Conservation (phyloP, 2,888 invertebrate genomes). For the Metellina segmentata region DNA sequence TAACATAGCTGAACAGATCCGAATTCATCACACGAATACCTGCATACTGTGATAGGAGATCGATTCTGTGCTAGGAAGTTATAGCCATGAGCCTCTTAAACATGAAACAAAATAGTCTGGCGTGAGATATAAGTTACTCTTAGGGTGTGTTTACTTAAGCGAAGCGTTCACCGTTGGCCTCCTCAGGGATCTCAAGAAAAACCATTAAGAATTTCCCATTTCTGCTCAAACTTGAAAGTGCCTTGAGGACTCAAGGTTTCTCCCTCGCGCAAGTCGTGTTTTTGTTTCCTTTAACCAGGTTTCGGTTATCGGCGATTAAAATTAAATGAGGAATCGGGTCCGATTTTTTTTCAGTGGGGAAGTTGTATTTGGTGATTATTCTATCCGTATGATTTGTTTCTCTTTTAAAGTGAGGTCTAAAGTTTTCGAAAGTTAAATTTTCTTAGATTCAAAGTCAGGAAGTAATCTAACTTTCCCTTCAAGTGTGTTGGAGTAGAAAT, state of each 20-base stretch:
- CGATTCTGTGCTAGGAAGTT: not conserved
- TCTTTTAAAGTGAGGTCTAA: not conserved
- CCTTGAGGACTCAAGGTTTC: not conserved
- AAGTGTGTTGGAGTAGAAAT: not conserved
- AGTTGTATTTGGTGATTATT: not conserved
- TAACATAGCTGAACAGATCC: too few species aligned
- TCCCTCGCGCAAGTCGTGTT: not conserved
- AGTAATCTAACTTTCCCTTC: not conserved
- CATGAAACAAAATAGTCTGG: not conserved
- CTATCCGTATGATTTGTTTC: not conserved
- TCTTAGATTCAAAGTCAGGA: not conserved
- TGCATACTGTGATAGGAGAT: too few species aligned
- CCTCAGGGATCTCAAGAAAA: not conserved
- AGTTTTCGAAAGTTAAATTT: not conserved
- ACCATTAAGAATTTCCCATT: not conserved
- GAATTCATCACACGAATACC: too few species aligned
- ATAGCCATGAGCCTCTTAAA: not conserved
- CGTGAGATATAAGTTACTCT: conserved; percentile 5
- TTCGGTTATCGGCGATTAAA: not conserved
- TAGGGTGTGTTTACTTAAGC: conserved; percentile 6
- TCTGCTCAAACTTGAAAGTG: not conserved
- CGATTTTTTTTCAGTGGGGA: not conserved
- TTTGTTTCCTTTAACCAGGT: conserved; percentile 20
- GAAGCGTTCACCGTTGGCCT: not conserved
- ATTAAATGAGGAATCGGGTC: not conserved